Evolutionary conservation across 2,888 invertebrate species (phyloP).

Genomic region (Plemyria rubiginata): DNA sequence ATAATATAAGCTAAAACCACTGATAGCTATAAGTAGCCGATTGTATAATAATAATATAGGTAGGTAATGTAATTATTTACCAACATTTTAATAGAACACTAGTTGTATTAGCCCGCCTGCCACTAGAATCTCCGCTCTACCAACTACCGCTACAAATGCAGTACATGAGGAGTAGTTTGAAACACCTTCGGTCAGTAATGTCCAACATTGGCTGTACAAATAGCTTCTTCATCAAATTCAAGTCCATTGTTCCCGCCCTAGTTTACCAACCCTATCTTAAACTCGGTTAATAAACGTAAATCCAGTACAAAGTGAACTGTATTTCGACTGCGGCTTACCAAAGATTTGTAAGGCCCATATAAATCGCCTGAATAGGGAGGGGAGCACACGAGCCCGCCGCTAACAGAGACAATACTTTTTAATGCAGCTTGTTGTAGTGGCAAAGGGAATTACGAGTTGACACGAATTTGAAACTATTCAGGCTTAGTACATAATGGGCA

Average conservation of each 20-base stretch:
- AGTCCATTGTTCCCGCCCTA: slow-evolving; percentile 23
- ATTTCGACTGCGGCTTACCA: slow-evolving; percentile 71
- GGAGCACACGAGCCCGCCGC: slow-evolving; percentile 21
- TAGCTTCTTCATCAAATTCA: slow-evolving; percentile 14
- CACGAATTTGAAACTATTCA: too few relatives aligned
- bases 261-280: slow-evolving; percentile 50
- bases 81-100: too few relatives aligned
- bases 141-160: too few relatives aligned
- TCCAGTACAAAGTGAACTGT: slow-evolving; percentile 69
- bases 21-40: too few relatives aligned
- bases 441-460: too few relatives aligned
- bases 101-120: too few relatives aligned
- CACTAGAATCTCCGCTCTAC: too few relatives aligned
- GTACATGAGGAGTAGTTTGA: neutral
- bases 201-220: slow-evolving; percentile 10
- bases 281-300: slow-evolving; percentile 72
- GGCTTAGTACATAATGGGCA: too few relatives aligned
- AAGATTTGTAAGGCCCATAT: slow-evolving; percentile 68
- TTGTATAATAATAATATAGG: too few relatives aligned
- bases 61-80: too few relatives aligned
- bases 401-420: slow-evolving; percentile 5
- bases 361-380: slow-evolving; percentile 41
- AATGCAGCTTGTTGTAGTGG: neutral
- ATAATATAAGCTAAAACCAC: too few relatives aligned
- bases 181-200: neutral